phyloP scores from a whole-genome alignment of 2,797 vertebrate genomes.

The Setipinna tenuifilis region DNA sequence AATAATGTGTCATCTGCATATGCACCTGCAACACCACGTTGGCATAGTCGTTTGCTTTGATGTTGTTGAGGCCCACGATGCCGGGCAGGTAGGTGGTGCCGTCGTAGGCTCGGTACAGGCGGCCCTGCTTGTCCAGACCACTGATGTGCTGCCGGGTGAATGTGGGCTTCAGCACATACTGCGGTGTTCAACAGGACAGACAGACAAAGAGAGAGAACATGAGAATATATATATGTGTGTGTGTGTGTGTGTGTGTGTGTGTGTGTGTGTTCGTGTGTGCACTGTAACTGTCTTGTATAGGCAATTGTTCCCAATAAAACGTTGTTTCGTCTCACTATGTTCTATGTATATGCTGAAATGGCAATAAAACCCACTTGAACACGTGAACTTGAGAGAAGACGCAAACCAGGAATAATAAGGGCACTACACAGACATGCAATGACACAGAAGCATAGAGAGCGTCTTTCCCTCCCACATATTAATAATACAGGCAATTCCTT shows the following conservation, averaged over 20 bases:
- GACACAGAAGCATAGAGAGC: not conserved
- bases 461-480: too few relatives aligned
- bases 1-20: too few relatives aligned
- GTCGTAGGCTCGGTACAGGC: constrained; percentile 92
- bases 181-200: constrained; percentile 26
- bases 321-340: too few relatives aligned
- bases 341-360: too few relatives aligned
- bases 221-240: not conserved
- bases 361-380: too few relatives aligned
- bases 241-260: too few relatives aligned
- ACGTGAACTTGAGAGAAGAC: too few relatives aligned
- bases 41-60: constrained; percentile 97
- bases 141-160: constrained; percentile 92
- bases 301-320: too few relatives aligned
- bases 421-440: not conserved
- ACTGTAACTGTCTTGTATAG: too few relatives aligned
- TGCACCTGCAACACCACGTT: constrained; percentile 93
- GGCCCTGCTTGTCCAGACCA: constrained; percentile 93
- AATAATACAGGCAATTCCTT: not conserved
- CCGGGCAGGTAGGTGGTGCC: constrained; percentile 95
- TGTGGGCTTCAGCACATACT: constrained; percentile 97
- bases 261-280: too few relatives aligned
- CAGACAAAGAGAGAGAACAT: not conserved
- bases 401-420: not conserved
- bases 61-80: constrained; percentile 97